These are phyloP conservation scores for Stegophylla sp. DNA, from an alignment of 2,888 invertebrate genomes.

Conservation along the genomic window DNA sequence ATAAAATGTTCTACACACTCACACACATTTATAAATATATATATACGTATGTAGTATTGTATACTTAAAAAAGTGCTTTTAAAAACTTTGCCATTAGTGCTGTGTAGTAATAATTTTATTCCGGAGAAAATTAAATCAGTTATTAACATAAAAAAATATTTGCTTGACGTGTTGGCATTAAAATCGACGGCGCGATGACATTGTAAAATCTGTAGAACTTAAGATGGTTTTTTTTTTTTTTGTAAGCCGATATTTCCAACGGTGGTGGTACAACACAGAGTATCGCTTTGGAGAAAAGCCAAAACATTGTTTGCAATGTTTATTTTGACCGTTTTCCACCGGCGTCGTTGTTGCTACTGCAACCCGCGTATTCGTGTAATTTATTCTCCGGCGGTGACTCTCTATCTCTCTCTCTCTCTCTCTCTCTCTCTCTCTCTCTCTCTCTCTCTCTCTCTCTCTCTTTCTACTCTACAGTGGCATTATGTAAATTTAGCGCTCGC, in stretches of 20 bases:
- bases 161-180: constrained; percentile 18
- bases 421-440: no score
- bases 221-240: constrained; percentile 3
- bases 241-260: constrained; percentile 3
- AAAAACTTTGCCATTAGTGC: background rate
- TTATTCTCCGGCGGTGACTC: constrained; percentile 39
- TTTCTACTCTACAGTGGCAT: constrained; percentile 12
- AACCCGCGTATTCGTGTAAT: constrained; percentile 15
- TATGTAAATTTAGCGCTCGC: constrained; percentile 44
- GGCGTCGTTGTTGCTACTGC: background rate
- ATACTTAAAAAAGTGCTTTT: background rate
- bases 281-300: constrained; percentile 20
- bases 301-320: constrained; percentile 39
- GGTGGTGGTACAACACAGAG: no score
- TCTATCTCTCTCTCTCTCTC: no score
- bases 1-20: no score
- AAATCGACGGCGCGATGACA: constrained; percentile 4
- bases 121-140: constrained; percentile 42
- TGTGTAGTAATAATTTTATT: constrained; percentile 14
- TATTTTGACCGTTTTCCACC: constrained; percentile 33
- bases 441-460: no score
- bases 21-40: background rate
- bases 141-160: constrained; percentile 49
- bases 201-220: constrained; percentile 7
- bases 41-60: background rate